Evolutionary conservation across 2,113 vertebrate species (phyloP).

Genomic region (Gracilinanus agilis): DNA sequence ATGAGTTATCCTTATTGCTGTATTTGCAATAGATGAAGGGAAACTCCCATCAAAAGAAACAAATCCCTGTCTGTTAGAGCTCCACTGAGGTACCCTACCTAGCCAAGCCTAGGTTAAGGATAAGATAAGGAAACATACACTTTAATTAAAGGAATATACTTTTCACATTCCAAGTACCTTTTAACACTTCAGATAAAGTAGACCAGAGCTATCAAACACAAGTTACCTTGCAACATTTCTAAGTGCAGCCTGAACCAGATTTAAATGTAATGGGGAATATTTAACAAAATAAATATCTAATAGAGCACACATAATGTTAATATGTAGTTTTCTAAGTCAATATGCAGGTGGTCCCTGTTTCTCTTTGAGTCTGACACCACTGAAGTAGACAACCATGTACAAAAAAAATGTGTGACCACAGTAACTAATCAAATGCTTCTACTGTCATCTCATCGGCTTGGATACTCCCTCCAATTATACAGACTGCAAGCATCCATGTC

Average conservation of each 20-base stretch:
- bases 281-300: not conserved
- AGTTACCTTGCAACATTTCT: not conserved
- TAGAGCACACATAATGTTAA: not conserved
- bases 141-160: constrained; percentile 45
- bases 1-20: not conserved
- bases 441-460: not conserved
- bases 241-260: not conserved
- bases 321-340: not conserved
- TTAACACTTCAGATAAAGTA: constrained; percentile 34
- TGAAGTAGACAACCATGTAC: not conserved
- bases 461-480: not conserved
- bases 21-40: not conserved
- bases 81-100: not conserved
- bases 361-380: not conserved
- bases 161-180: constrained; percentile 47
- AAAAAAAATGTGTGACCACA: not conserved
- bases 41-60: not conserved
- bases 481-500: not conserved
- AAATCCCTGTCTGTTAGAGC: not conserved
- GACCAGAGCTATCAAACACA: not conserved
- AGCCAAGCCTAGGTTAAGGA: constrained; percentile 17
- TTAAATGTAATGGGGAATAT: not conserved
- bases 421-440: not conserved
- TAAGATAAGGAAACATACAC: constrained; percentile 47
- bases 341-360: not conserved